Conservation (phyloP, 2,888 invertebrate genomes). For the Nomada lathburiana region DNA sequence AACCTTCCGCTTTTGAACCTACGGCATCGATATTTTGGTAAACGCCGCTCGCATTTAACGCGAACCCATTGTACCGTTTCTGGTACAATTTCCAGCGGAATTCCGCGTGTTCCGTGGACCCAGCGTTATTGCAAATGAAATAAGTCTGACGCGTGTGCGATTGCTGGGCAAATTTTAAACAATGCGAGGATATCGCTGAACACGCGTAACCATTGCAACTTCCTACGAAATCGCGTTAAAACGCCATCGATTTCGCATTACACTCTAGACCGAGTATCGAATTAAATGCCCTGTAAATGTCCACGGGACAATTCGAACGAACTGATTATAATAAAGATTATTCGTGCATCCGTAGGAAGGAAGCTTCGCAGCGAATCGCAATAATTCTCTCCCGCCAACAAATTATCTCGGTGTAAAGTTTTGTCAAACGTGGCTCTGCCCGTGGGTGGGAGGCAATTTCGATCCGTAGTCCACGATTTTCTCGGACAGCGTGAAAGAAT, state of each 20-base stretch:
- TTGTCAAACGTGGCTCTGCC: neutral
- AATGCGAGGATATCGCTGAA: neutral
- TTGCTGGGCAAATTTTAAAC: neutral
- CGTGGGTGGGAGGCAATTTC: neutral
- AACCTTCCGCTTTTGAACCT: neutral
- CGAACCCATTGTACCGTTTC: neutral
- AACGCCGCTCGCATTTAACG: constrained; percentile 5
- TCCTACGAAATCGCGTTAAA: neutral
- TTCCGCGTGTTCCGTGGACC: constrained; percentile 6
- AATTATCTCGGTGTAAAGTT: constrained; percentile 5
- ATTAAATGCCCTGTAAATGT: too few relatives aligned
- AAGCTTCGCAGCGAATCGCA: too few relatives aligned
- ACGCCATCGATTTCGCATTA: neutral
- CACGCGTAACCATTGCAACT: neutral
- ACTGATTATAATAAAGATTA: neutral
- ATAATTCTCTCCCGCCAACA: neutral
- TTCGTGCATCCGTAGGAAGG: neutral
- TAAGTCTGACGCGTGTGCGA: neutral
- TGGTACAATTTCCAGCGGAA: constrained; percentile 17
- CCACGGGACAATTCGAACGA: neutral
- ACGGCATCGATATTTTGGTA: constrained; percentile 1
- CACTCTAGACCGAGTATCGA: too few relatives aligned
- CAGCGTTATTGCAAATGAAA: constrained; percentile 16
- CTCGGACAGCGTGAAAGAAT: neutral
- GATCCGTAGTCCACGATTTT: neutral